A percentile compares a stretch with the other conserved stretches of the same genome.
These are phyloP conservation scores for Cisticola juncidis DNA, from an alignment of 2,113 vertebrate species.

Conservation along the genomic window DNA sequence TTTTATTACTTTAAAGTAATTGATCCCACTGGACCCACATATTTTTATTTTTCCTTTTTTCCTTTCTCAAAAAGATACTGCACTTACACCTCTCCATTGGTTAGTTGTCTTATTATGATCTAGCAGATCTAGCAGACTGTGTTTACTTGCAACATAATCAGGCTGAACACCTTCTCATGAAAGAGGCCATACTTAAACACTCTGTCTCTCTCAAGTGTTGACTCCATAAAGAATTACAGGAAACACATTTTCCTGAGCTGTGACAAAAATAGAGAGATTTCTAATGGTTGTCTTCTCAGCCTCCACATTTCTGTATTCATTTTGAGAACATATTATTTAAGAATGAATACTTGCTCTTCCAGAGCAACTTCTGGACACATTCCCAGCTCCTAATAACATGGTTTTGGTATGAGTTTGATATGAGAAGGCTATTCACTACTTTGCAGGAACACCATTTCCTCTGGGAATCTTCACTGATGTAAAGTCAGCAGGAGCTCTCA, in stretches of 20 bases:
- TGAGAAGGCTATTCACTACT: background rate
- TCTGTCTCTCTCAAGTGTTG: background rate
- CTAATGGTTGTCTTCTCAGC: background rate
- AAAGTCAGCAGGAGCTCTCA: background rate
- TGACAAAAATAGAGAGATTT: background rate
- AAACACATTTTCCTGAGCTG: background rate
- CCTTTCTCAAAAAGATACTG: background rate
- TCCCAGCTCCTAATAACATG: background rate
- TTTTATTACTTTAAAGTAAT: conserved; percentile 43
- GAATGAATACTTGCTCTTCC: background rate
- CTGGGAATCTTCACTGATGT: background rate
- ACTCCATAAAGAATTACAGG: background rate
- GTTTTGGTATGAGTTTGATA: background rate
- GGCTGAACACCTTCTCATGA: background rate
- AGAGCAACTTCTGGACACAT: background rate
- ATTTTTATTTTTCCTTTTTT: background rate
- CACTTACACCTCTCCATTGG: background rate
- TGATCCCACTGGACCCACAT: background rate
- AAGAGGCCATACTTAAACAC: background rate
- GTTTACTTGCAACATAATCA: background rate
- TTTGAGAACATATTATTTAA: background rate
- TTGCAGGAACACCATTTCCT: background rate
- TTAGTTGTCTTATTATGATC: background rate
- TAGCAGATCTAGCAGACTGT: background rate
- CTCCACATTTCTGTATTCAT: background rate